phyloP scores from a whole-genome alignment of 2,888 invertebrate species.

The Barypeithes pellucidus region DNA sequence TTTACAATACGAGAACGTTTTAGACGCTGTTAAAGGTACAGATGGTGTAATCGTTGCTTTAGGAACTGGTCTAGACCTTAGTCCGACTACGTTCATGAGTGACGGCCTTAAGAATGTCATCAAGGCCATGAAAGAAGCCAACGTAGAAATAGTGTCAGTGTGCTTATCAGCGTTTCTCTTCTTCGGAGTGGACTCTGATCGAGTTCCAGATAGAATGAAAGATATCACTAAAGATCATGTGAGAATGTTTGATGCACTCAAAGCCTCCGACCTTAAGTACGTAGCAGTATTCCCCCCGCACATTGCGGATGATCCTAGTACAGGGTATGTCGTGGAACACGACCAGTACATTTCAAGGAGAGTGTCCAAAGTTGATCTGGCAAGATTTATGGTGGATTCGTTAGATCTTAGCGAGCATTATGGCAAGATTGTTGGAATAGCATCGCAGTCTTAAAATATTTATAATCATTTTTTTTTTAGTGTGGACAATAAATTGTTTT shows the following conservation, averaged over 20 bases:
- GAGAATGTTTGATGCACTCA: slow-evolving; percentile 80
- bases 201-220: slow-evolving; percentile 82
- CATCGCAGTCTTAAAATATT: slow-evolving; percentile 30
- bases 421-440: slow-evolving; percentile 34
- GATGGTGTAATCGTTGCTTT: slow-evolving; percentile 84
- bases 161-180: slow-evolving; percentile 88
- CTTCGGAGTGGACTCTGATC: slow-evolving; percentile 74
- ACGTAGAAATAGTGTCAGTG: slow-evolving; percentile 79
- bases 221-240: slow-evolving; percentile 84
- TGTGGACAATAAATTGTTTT: neutral
- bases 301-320: slow-evolving; percentile 35
- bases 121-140: slow-evolving; percentile 81
- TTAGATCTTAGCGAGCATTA: slow-evolving; percentile 37
- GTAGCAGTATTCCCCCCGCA: slow-evolving; percentile 71
- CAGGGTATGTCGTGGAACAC: slow-evolving; percentile 35
- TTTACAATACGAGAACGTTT: slow-evolving; percentile 80
- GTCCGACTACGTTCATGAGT: slow-evolving; percentile 84
- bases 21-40: slow-evolving; percentile 78
- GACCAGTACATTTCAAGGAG: slow-evolving; percentile 31
- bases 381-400: slow-evolving; percentile 36
- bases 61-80: slow-evolving; percentile 84
- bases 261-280: slow-evolving; percentile 79
- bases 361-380: slow-evolving; percentile 44
- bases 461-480: neutral
- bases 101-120: slow-evolving; percentile 85